Conservation (phyloP, 1,140 invertebrate genomes). For the Oedothorax gibbosus region DNA sequence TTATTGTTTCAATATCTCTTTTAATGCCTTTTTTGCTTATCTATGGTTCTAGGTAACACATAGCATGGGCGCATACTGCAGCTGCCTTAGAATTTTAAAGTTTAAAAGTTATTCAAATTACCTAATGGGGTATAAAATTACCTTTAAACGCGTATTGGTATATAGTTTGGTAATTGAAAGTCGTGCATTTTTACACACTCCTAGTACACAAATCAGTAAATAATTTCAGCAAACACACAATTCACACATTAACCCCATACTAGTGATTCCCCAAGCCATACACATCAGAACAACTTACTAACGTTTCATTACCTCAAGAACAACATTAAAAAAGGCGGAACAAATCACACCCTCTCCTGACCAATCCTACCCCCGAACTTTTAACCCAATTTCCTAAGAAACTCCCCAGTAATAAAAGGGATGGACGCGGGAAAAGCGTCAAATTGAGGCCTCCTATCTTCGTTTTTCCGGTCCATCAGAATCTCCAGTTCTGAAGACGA, state of each 20-base stretch:
- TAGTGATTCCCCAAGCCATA: too few species aligned
- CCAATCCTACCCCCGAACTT: slow-evolving; percentile 23
- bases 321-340: not conserved
- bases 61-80: too few species aligned
- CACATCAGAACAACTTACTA: slow-evolving; percentile 5
- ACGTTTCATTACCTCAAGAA: slow-evolving; percentile 22
- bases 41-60: too few species aligned
- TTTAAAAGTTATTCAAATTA: too few species aligned
- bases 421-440: not conserved
- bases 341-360: slow-evolving; percentile 14
- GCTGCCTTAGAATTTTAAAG: too few species aligned
- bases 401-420: not conserved
- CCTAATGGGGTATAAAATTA: too few species aligned
- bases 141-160: too few species aligned
- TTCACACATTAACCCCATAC: too few species aligned
- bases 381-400: slow-evolving; percentile 31
- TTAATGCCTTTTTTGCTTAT: too few species aligned
- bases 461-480: slow-evolving; percentile 38
- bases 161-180: too few species aligned
- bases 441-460: slow-evolving; percentile 44
- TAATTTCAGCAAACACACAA: too few species aligned
- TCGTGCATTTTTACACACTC: not conserved
- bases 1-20: too few species aligned
- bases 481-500: slow-evolving; percentile 15
- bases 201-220: not conserved